phyloP scores from a whole-genome alignment of 2,797 vertebrate genomes.

The Trachurus trachurus region DNA sequence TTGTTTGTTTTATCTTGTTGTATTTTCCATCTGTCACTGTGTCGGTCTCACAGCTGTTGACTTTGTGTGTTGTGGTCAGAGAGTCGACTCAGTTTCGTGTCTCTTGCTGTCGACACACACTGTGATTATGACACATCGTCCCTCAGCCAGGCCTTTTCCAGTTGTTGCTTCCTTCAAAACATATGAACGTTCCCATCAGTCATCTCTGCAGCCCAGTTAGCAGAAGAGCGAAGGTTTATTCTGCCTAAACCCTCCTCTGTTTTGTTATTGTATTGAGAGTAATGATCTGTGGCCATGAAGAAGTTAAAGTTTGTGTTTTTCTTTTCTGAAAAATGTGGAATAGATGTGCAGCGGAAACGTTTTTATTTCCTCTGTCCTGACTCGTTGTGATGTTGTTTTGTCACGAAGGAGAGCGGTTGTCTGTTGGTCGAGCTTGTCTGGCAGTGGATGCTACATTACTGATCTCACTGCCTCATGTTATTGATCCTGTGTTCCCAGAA shows the following conservation, averaged over 20 bases:
- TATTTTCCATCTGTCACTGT: constrained; percentile 32
- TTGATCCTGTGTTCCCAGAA: constrained; percentile 31
- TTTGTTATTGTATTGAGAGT: background rate
- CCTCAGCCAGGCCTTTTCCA: constrained; percentile 18
- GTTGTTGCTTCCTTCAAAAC: constrained; percentile 20
- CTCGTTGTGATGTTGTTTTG: constrained; percentile 23
- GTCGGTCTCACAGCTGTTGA: constrained; percentile 32
- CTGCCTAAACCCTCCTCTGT: background rate
- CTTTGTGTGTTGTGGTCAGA: constrained; percentile 36
- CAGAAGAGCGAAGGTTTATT: background rate
- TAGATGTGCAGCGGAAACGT: constrained; percentile 2
- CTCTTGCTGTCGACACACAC: constrained; percentile 43
- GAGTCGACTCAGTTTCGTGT: constrained; percentile 38
- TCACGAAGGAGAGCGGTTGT: constrained; percentile 25
- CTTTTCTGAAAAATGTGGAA: background rate
- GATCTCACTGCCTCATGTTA: constrained; percentile 48
- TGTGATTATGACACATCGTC: constrained; percentile 60
- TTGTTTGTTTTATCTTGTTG: too few species aligned
- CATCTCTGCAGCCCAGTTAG: too few species aligned
- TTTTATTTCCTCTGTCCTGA: background rate
- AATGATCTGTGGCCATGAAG: background rate
- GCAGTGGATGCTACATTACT: constrained; percentile 45
- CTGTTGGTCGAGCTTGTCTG: constrained; percentile 8
- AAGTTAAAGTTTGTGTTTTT: background rate
- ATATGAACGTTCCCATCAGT: constrained; percentile 14